Base-by-base conservation (phyloP, 2,888 invertebrate genomes). In the Tinea semifulvella region DNA sequence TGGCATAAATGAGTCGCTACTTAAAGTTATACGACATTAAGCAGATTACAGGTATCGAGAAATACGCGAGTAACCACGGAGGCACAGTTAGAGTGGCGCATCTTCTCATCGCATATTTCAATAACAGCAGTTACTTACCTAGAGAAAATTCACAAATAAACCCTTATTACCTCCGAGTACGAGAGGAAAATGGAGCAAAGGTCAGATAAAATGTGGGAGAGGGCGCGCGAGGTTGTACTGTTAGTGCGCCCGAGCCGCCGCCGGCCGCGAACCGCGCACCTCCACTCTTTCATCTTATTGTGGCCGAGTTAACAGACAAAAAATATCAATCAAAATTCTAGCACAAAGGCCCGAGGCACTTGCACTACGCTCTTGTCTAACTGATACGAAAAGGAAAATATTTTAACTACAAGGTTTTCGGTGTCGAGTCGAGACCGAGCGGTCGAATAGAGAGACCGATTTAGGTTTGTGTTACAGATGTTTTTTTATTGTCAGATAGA, bases 311-410 rank as follows among this genome's bases (percentile, higher is more conserved):
- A 70, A 60, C 72, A 63, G 62, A 79, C 75, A 80, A 80, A 80
- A 80, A 80, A 80, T 79, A 80, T 79, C 77, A 80, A 80, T 80
- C 80, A 76, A 79, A 79, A 77, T 77, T 80, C 77, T 80, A 72
- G 80, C 69, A 72, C 79, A 79, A 73, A 69, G 65, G 75, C 76
- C 77, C 59, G 73, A 62, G 74, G 76, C 79, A 59, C 54, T 64
- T 54, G 63, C 47, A 49, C 35, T 39, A 28, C 59, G 61, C 64
- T 63, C 67, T 68, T 67, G 67, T 65, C 57, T 65, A 68, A 65
- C 55, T 58, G 58, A 58, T 60, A 61, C 58, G 58, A 56, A 56
- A 57, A 62, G 60, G 63, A 57, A 60, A 62, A 59, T 56, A 56
- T 61, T 60, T 63, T 58, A 62, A 59, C 60, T 56, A 57, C 58